These are phyloP conservation scores for Drosophila parabipectinata DNA, from an alignment of 1,140 invertebrate species.

Conservation along the genomic window DNA sequence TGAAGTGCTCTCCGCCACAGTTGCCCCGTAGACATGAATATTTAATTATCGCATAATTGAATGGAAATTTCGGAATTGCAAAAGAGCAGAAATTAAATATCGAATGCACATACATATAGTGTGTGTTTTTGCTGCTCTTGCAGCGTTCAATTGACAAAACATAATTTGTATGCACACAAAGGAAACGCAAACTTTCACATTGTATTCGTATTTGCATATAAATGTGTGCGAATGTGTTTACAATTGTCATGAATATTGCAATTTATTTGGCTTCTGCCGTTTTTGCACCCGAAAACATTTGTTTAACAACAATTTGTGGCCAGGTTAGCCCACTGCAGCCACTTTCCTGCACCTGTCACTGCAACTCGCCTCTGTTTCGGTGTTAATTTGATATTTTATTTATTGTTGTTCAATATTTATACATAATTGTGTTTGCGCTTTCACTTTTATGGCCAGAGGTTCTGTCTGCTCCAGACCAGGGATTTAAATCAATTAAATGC, in stretches of 20 bases:
- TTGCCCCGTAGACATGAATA: conserved; percentile 37
- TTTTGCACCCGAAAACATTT: conserved; percentile 56
- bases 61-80: conserved; percentile 42
- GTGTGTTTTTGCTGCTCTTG: conserved; percentile 4
- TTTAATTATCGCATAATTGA: conserved; percentile 61
- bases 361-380: conserved; percentile 34
- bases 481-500: conserved; percentile 63
- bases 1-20: conserved; percentile 48
- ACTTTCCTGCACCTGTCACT: conserved; percentile 24
- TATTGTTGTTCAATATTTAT: conserved; percentile 79
- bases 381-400: conserved; percentile 83
- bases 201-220: conserved; percentile 49
- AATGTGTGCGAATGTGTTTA: conserved; percentile 59
- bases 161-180: conserved; percentile 64
- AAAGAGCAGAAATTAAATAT: conserved; percentile 63
- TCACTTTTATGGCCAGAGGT: conserved; percentile 43
- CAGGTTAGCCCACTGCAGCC: conserved; percentile 35
- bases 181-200: conserved; percentile 70
- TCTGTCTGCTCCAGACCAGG: conserved; percentile 33
- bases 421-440: conserved; percentile 70
- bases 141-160: conserved; percentile 53
- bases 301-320: conserved; percentile 65
- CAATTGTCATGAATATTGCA: conserved; percentile 81
- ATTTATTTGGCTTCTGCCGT: conserved; percentile 75
- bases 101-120: conserved; percentile 35